Conservation (phyloP, 2,113 vertebrate genomes). For the Bettongia penicillata region DNA sequence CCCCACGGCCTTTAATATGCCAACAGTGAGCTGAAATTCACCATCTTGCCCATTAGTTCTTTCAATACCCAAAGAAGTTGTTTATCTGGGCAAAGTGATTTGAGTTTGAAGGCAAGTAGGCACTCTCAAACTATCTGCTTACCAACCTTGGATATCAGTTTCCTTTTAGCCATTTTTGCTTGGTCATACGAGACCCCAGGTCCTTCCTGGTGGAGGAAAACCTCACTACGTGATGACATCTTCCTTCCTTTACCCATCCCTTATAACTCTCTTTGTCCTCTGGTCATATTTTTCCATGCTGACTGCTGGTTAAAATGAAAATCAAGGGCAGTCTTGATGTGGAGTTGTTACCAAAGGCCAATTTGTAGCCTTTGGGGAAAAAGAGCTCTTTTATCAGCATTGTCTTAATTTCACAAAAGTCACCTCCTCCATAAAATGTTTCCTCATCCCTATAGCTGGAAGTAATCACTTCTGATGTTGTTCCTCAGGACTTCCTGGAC, state of each 20-base stretch:
- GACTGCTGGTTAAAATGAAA: not conserved
- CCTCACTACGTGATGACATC: not conserved
- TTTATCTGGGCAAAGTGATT: not conserved
- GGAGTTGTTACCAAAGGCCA: not conserved
- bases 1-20: not conserved
- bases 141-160: not conserved
- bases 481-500: not conserved
- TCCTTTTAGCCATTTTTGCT: not conserved
- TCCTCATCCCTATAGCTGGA: not conserved
- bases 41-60: not conserved
- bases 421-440: not conserved
- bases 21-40: no score
- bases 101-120: not conserved
- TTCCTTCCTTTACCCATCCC: not conserved
- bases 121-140: not conserved
- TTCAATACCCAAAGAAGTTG: not conserved
- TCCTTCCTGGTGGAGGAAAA: not conserved
- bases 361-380: not conserved
- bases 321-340: not conserved
- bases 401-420: not conserved
- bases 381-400: not conserved
- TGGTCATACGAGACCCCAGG: no score
- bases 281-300: not conserved
- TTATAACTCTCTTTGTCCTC: not conserved
- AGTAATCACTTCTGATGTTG: not conserved